These are phyloP conservation scores for Actenoides hombroni DNA, from an alignment of 2,113 vertebrate genomes.

Conservation along the genomic window DNA sequence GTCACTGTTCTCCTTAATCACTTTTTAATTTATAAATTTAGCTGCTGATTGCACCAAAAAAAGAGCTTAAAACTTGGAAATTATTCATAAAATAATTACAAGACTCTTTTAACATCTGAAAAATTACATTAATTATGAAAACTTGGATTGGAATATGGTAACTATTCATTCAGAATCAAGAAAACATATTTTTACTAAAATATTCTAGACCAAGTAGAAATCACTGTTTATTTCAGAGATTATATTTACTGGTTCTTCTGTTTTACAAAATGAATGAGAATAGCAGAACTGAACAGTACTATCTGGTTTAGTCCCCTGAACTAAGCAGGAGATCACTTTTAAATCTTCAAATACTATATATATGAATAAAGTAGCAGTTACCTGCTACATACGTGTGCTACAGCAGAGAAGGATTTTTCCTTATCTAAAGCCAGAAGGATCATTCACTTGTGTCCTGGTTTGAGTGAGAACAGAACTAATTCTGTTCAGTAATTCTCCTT, in stretches of 20 bases:
- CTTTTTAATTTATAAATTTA: background rate
- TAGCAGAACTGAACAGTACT: background rate
- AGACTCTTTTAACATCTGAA: background rate
- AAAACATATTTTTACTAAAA: background rate
- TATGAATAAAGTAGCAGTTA: background rate
- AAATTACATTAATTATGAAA: background rate
- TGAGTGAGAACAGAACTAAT: too few species aligned
- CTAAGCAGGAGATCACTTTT: background rate
- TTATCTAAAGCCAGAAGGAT: background rate
- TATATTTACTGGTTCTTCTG: background rate
- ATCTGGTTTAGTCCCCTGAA: background rate
- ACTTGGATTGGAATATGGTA: background rate
- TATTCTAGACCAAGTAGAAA: background rate
- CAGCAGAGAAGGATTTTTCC: background rate
- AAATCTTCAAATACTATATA: background rate
- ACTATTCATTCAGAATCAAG: background rate
- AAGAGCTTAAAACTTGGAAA: background rate
- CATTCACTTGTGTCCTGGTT: background rate
- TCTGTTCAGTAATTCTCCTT: too few species aligned
- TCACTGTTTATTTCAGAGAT: background rate
- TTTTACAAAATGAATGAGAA: background rate
- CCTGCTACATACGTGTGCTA: too few species aligned
- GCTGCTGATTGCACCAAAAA: background rate
- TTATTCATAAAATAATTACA: background rate
- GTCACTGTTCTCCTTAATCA: background rate